phyloP scores from a whole-genome alignment of 2,888 invertebrate genomes.

The Entomobrya multifasciata region DNA sequence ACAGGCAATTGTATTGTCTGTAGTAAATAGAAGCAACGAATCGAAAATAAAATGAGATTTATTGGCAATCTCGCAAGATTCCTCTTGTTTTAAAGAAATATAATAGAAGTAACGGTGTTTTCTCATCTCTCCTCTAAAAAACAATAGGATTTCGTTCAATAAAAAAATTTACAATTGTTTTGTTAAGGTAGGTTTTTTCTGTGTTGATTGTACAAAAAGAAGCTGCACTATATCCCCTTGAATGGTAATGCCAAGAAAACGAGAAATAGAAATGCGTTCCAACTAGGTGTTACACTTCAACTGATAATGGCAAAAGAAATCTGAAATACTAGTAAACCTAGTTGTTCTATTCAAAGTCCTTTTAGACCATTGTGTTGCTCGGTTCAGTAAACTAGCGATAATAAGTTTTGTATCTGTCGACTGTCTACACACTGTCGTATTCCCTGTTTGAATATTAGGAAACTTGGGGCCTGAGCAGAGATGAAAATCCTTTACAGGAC shows the following conservation, averaged over 20 bases:
- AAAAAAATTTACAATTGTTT: slow-evolving; percentile 28
- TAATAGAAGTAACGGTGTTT: slow-evolving; percentile 37
- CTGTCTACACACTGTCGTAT: slow-evolving; percentile 4
- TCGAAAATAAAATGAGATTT: background rate
- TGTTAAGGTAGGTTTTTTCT: background rate
- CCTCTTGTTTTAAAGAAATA: background rate
- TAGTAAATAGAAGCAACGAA: background rate
- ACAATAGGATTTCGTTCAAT: slow-evolving; percentile 23
- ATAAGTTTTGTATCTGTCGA: background rate
- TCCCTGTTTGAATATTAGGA: background rate
- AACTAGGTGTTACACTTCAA: slow-evolving; percentile 40
- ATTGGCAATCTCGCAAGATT: slow-evolving; percentile 38
- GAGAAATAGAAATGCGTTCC: slow-evolving; percentile 12
- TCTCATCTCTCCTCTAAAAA: slow-evolving; percentile 26
- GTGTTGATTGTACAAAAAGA: background rate
- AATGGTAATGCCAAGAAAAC: background rate
- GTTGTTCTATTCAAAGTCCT: slow-evolving; percentile 33
- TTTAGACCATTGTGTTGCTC: slow-evolving; percentile 8
- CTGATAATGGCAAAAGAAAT: slow-evolving; percentile 33
- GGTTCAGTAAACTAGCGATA: background rate
- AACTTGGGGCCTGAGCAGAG: slow-evolving; percentile 28
- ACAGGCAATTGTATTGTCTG: background rate
- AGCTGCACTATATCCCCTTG: background rate
- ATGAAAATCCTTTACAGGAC: background rate
- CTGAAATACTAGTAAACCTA: slow-evolving; percentile 9